These are phyloP conservation scores for Nettapus auritus DNA, from an alignment of 2,113 vertebrate genomes.

Conservation along the genomic window DNA sequence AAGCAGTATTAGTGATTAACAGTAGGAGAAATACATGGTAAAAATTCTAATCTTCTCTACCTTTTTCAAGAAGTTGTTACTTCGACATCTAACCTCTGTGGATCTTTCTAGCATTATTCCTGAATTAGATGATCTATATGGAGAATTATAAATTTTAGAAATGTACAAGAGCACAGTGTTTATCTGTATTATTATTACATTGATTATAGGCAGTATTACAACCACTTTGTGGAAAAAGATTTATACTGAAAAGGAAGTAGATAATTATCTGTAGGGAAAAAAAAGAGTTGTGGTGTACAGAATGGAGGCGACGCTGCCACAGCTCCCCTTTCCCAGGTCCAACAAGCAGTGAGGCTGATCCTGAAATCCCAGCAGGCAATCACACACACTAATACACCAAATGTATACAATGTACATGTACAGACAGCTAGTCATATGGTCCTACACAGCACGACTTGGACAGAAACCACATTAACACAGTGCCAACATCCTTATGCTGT, in stretches of 20 bases:
- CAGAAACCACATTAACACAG: not conserved
- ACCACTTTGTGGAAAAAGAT: not conserved
- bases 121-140: not conserved
- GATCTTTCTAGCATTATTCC: not conserved
- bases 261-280: not conserved
- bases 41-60: not conserved
- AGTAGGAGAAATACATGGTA: not conserved
- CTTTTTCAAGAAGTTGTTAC: not conserved
- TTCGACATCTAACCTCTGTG: not conserved
- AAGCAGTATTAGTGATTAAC: not conserved
- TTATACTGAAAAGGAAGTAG: not conserved
- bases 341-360: not conserved
- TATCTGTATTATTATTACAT: not conserved
- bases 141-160: not conserved
- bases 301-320: not conserved
- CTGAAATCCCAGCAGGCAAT: not conserved
- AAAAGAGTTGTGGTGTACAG: not conserved
- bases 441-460: not conserved
- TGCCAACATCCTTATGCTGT: not conserved
- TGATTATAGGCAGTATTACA: not conserved
- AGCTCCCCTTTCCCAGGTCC: not conserved
- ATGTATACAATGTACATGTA: accelerated
- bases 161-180: not conserved
- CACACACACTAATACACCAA: accelerated
- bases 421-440: not conserved